A percentile compares a stretch with the other conserved stretches of the same genome.
phyloP scores from a whole-genome alignment of 2,113 vertebrate species.

The Rhagologus leucostigma region DNA sequence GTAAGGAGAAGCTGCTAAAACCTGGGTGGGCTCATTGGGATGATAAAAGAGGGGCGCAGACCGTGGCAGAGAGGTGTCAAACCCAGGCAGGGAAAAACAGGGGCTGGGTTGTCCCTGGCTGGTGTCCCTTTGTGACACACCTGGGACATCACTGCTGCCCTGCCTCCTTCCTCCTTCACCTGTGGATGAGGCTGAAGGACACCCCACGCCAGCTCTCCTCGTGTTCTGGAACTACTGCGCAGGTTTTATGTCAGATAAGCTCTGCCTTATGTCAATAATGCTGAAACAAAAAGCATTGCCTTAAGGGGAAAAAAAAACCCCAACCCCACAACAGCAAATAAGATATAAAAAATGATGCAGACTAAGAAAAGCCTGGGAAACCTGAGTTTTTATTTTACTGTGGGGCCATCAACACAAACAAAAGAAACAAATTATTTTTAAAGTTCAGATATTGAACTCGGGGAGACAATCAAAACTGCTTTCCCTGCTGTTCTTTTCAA shows the following conservation, averaged over 20 bases:
- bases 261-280: background rate
- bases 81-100: background rate
- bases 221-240: fast-evolving
- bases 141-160: background rate
- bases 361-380: background rate
- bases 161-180: background rate
- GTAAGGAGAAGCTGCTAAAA: background rate
- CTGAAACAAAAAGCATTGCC: background rate
- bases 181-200: fast-evolving
- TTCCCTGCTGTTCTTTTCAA: constrained; percentile 47
- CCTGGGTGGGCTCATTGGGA: too few relatives aligned
- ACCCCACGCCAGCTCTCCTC: too few relatives aligned
- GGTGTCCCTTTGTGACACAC: background rate
- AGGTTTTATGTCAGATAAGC: background rate
- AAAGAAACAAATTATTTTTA: constrained; percentile 25
- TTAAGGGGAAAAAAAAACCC: background rate
- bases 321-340: background rate
- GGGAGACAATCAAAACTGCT: constrained; percentile 4
- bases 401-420: background rate
- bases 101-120: background rate
- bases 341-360: background rate
- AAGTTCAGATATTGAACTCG: constrained; percentile 2
- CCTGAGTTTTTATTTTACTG: background rate
- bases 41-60: background rate
- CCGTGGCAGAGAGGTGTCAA: background rate